Evolutionary conservation across 2,797 vertebrate genomes (phyloP).

Genomic region (Melopsittacus undulatus): DNA sequence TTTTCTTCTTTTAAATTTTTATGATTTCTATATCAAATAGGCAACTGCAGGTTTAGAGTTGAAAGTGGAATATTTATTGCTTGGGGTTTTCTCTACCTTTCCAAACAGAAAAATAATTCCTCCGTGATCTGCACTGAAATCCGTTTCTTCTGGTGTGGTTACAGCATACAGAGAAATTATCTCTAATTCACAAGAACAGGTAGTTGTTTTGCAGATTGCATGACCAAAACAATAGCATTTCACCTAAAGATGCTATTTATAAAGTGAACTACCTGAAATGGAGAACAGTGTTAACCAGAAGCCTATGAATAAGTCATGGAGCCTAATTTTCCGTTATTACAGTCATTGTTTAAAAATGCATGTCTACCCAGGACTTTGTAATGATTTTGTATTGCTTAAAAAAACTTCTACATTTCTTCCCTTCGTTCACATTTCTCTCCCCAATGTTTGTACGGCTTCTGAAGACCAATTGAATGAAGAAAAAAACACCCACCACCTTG

Average conservation of each 20-base stretch:
- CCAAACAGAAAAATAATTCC: neutral
- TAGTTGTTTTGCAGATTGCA: neutral
- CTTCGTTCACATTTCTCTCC: conserved; percentile 46
- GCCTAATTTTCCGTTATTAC: conserved; percentile 81
- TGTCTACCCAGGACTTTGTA: conserved; percentile 72
- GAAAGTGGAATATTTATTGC: conserved; percentile 13
- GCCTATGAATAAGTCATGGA: conserved; percentile 80
- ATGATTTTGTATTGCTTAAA: conserved; percentile 77
- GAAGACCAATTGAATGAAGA: neutral
- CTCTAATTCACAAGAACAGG: neutral
- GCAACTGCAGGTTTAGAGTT: conserved; percentile 16
- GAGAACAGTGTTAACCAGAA: conserved; percentile 74
- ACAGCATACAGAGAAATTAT: neutral
- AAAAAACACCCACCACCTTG: neutral
- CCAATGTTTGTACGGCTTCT: neutral
- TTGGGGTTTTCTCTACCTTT: neutral
- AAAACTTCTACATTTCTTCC: conserved; percentile 61
- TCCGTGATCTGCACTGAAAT: neutral
- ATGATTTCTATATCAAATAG: conserved; percentile 57
- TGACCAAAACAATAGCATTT: conserved; percentile 32
- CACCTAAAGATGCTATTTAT: conserved; percentile 67
- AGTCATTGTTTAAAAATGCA: conserved; percentile 81
- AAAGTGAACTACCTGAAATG: conserved; percentile 57
- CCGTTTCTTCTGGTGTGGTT: neutral
- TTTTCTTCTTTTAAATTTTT: conserved; percentile 71